A percentile compares a stretch with the other conserved stretches of the same genome.
phyloP scores from a whole-genome alignment of 2,113 vertebrate genomes.

The Otocyon megalotis region DNA sequence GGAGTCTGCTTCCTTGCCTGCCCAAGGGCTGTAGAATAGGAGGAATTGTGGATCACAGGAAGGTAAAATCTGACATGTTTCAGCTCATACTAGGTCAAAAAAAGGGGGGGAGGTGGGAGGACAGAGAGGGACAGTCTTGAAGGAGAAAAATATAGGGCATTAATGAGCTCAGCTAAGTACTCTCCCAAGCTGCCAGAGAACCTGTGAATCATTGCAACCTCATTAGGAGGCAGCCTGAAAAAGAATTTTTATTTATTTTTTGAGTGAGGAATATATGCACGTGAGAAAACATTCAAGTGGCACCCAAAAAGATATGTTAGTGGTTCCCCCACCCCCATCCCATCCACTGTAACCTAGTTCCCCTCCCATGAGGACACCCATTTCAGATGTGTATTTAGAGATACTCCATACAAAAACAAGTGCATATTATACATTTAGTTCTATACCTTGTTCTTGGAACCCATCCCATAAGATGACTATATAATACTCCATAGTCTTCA shows the following conservation, averaged over 20 bases:
- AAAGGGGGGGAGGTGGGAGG: accelerated
- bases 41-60: background rate
- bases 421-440: background rate
- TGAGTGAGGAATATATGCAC: background rate
- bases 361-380: background rate
- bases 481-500: background rate
- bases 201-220: conserved; percentile 50
- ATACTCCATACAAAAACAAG: background rate
- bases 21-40: background rate
- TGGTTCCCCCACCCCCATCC: background rate
- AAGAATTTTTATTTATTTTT: background rate
- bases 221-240: conserved; percentile 56
- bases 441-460: background rate
- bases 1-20: background rate
- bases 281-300: background rate
- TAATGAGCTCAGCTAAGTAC: conserved; percentile 28
- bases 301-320: background rate
- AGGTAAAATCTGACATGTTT: background rate
- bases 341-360: background rate
- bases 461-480: background rate
- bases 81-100: background rate
- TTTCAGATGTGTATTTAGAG: background rate
- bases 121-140: background rate
- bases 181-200: conserved; percentile 31
- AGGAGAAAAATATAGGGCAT: conserved; percentile 62